Conservation (phyloP, 2,113 vertebrate species). For the Clarias batrachus region DNA sequence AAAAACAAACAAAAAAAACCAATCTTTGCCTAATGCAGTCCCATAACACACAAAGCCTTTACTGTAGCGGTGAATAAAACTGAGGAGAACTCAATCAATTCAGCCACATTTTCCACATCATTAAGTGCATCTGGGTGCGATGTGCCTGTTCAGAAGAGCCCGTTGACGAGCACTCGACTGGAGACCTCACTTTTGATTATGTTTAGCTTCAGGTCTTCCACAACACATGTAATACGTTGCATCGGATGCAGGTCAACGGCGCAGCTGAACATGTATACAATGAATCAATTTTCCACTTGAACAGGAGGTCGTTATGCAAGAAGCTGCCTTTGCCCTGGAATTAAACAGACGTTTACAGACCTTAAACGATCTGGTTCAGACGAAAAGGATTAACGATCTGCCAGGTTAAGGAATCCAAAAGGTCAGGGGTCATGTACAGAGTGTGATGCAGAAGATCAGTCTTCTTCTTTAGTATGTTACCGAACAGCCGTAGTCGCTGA, state of each 20-base stretch:
- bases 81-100: slow-evolving; percentile 39
- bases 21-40: neutral
- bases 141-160: neutral
- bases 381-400: neutral
- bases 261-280: neutral
- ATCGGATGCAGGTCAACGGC: neutral
- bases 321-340: neutral
- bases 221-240: slow-evolving; percentile 1
- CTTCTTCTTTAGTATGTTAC: neutral
- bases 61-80: slow-evolving; percentile 9
- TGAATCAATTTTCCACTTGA: neutral
- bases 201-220: slow-evolving; percentile 16
- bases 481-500: neutral
- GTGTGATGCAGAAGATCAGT: neutral
- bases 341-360: neutral
- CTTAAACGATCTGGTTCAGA: neutral
- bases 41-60: neutral
- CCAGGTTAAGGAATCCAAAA: neutral
- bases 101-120: slow-evolving; percentile 30
- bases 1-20: neutral
- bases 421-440: neutral
- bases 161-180: slow-evolving; percentile 19
- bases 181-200: slow-evolving; percentile 30
- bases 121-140: slow-evolving; percentile 39
- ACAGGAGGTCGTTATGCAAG: neutral